A percentile compares a stretch with the other conserved stretches of the same genome.
phyloP scores from a whole-genome alignment of 2,113 vertebrate species.

The Carettochelys insculpta region DNA sequence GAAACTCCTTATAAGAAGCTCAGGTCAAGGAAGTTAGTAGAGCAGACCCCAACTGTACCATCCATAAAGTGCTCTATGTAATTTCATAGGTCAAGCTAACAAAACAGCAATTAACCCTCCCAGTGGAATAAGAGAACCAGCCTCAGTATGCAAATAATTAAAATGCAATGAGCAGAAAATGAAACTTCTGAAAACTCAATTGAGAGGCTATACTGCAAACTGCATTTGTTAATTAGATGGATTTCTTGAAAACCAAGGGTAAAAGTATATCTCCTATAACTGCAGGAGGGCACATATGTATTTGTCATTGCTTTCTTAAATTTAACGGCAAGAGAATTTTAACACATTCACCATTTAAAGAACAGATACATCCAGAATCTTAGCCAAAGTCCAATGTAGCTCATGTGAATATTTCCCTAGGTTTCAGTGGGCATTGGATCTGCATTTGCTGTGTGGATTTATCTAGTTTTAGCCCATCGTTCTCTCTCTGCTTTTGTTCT shows the following conservation, averaged over 20 bases:
- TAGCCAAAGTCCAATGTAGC: neutral
- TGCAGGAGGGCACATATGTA: neutral
- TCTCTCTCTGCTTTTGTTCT: neutral
- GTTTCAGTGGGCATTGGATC: neutral
- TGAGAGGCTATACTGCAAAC: neutral
- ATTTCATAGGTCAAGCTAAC: neutral
- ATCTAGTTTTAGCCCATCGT: neutral
- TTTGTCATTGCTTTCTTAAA: neutral
- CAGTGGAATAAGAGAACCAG: neutral
- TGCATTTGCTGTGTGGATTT: neutral
- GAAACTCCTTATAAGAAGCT: neutral
- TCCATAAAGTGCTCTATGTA: neutral
- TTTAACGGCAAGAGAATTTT: neutral
- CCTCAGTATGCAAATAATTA: slow-evolving; percentile 1
- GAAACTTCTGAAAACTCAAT: neutral
- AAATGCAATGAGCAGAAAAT: neutral
- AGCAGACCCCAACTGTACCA: neutral
- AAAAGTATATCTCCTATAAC: neutral
- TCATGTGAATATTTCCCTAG: neutral
- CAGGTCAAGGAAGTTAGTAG: neutral
- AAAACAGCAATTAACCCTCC: neutral
- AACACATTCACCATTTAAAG: neutral
- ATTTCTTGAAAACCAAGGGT: neutral
- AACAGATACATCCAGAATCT: neutral
- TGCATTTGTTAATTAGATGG: neutral